Percentiles rank a stretch among this genome's conserved stretches.
These are phyloP conservation scores for Dryomyza anilis DNA, from an alignment of 2,888 invertebrate genomes.

Conservation along the genomic window DNA sequence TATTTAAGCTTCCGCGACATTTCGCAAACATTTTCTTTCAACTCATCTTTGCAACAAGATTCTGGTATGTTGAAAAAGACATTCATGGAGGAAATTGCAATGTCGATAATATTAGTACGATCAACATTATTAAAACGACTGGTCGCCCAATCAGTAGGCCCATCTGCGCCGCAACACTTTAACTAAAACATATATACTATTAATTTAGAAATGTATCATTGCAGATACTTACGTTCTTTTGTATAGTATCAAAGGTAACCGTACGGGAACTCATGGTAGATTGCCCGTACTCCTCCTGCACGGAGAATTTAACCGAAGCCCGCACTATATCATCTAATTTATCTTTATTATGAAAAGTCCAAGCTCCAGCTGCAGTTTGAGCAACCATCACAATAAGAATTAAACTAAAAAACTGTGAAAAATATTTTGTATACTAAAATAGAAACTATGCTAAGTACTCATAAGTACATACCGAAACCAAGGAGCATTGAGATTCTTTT, in stretches of 20 bases:
- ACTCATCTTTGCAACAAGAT: slow-evolving; percentile 65
- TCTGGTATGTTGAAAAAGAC: slow-evolving; percentile 67
- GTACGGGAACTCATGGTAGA: slow-evolving; percentile 64
- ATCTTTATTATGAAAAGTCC: slow-evolving; percentile 75
- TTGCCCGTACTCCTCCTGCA: slow-evolving; percentile 68
- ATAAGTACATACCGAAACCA: slow-evolving; percentile 74
- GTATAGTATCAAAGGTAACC: slow-evolving; percentile 72
- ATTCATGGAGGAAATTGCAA: slow-evolving; percentile 64
- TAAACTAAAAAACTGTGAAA: slow-evolving; percentile 78
- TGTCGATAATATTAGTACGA: slow-evolving; percentile 60
- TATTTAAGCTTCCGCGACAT: slow-evolving; percentile 62
- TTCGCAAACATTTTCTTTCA: slow-evolving; percentile 63
- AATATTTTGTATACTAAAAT: slow-evolving; percentile 22
- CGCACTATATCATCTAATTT: slow-evolving; percentile 70
- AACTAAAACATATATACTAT: slow-evolving; percentile 62
- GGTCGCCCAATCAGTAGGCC: slow-evolving; percentile 74
- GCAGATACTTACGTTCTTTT: slow-evolving; percentile 64
- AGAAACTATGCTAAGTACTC: no score
- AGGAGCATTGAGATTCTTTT: slow-evolving; percentile 77
- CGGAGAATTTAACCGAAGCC: slow-evolving; percentile 68
- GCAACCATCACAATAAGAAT: slow-evolving; percentile 78
- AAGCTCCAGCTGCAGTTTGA: slow-evolving; percentile 77
- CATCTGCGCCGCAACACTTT: slow-evolving; percentile 78
- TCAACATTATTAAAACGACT: slow-evolving; percentile 66
- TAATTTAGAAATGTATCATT: no score